A percentile compares a stretch with the other conserved stretches of the same genome.
phyloP scores from a whole-genome alignment of 2,113 vertebrate species.

The Microcebus lehilahytsara region DNA sequence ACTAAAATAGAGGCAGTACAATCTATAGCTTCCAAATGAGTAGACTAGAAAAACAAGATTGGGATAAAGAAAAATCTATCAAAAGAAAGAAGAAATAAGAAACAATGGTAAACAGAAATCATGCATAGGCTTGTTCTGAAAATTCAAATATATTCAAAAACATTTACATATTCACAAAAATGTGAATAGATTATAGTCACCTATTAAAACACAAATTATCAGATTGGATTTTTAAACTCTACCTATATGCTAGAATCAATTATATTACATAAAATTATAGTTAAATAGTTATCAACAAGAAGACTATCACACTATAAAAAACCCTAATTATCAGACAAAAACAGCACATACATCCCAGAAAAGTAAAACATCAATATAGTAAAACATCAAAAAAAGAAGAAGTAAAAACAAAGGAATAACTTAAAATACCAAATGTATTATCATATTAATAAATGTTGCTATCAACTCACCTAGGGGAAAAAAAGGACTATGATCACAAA shows the following conservation, averaged over 20 bases:
- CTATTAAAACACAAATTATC: neutral
- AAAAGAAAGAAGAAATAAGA: neutral
- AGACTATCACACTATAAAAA: neutral
- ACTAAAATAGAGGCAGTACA: neutral
- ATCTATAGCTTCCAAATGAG: neutral
- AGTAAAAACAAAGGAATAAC: neutral
- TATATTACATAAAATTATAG: neutral
- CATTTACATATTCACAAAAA: neutral
- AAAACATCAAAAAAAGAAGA: neutral
- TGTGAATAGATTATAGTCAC: neutral
- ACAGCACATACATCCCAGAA: neutral
- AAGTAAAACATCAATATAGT: neutral
- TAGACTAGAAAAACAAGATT: neutral
- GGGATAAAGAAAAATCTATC: neutral
- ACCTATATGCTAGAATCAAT: neutral
- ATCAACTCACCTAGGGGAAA: neutral
- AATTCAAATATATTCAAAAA: neutral
- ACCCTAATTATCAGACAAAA: neutral
- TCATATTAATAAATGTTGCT: neutral
- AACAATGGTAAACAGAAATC: neutral
- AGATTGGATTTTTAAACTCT: neutral
- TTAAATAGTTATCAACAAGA: neutral
- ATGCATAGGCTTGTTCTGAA: neutral
- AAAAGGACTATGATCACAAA: neutral
- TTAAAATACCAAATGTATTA: neutral